phyloP scores from a whole-genome alignment of 2,797 vertebrate genomes.

The Lateolabrax maculatus region DNA sequence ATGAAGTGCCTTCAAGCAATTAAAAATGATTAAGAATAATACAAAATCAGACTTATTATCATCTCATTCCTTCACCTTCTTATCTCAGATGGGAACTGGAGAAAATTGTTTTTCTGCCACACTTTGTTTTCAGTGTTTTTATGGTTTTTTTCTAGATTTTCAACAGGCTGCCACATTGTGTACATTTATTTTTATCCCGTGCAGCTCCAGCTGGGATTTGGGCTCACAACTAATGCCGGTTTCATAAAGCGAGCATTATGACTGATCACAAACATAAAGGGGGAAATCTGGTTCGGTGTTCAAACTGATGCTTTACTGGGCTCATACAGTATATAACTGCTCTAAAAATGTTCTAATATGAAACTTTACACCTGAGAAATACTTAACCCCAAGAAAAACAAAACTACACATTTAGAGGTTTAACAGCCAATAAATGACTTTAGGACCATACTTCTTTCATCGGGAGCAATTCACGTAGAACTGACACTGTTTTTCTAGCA shows the following conservation, averaged over 20 bases:
- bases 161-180: neutral
- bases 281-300: neutral
- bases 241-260: neutral
- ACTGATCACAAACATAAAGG: conserved; percentile 33
- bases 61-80: neutral
- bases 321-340: conserved; percentile 51
- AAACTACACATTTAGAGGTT: conserved; percentile 60
- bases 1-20: neutral
- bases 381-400: conserved; percentile 79
- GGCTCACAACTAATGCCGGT: neutral
- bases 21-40: neutral
- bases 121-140: conserved; percentile 1
- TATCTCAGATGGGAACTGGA: neutral
- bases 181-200: neutral
- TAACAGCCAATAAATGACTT: conserved; percentile 58
- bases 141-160: conserved; percentile 6
- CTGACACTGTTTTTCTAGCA: conserved; percentile 58
- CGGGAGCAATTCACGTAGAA: conserved; percentile 63
- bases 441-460: conserved; percentile 65
- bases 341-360: conserved; percentile 62
- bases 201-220: neutral
- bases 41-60: neutral
- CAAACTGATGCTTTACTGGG: neutral
- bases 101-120: neutral
- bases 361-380: conserved; percentile 61